Evolutionary conservation across 2,888 invertebrate genomes (phyloP).

Genomic region (Dynastes hyllus): DNA sequence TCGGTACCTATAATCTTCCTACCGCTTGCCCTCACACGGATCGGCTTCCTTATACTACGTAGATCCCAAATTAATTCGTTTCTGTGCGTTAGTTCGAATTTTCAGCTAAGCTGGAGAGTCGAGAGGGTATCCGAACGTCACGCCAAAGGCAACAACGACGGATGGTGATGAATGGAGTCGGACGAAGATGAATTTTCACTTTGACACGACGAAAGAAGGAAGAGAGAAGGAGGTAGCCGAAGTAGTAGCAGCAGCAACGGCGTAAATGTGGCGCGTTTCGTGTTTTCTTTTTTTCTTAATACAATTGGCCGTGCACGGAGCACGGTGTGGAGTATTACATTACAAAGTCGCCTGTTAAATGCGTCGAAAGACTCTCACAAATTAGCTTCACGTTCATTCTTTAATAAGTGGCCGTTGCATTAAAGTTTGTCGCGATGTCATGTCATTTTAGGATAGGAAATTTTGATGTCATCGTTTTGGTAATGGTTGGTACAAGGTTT

Average conservation of each 20-base stretch:
- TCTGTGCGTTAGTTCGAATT: slow-evolving; percentile 40
- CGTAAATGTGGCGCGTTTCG: slow-evolving; percentile 44
- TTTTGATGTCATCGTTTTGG: not conserved
- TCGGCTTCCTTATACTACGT: slow-evolving; percentile 48
- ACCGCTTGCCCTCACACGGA: slow-evolving; percentile 63
- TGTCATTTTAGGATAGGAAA: slow-evolving; percentile 13
- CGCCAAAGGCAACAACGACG: not conserved
- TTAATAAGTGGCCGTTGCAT: slow-evolving; percentile 54
- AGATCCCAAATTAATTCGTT: slow-evolving; percentile 50
- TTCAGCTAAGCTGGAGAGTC: slow-evolving; percentile 24
- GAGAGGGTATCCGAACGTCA: not conserved
- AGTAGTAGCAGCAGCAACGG: not conserved
- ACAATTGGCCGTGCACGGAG: slow-evolving; percentile 58
- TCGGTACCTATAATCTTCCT: slow-evolving; percentile 61
- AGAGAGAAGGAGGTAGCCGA: not conserved
- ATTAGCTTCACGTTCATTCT: slow-evolving; percentile 46
- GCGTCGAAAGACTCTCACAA: slow-evolving; percentile 55
- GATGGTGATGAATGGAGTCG: slow-evolving; percentile 44
- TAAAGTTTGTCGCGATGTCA: slow-evolving; percentile 22
- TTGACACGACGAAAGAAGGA: slow-evolving; percentile 7
- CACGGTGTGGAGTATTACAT: slow-evolving; percentile 59
- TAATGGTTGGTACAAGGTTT: no score
- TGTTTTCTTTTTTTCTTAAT: slow-evolving; percentile 59
- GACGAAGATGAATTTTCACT: slow-evolving; percentile 48
- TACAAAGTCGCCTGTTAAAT: slow-evolving; percentile 59